These are phyloP conservation scores for Phaonia tiefii DNA, from an alignment of 2,888 invertebrate genomes.

Conservation along the genomic window DNA sequence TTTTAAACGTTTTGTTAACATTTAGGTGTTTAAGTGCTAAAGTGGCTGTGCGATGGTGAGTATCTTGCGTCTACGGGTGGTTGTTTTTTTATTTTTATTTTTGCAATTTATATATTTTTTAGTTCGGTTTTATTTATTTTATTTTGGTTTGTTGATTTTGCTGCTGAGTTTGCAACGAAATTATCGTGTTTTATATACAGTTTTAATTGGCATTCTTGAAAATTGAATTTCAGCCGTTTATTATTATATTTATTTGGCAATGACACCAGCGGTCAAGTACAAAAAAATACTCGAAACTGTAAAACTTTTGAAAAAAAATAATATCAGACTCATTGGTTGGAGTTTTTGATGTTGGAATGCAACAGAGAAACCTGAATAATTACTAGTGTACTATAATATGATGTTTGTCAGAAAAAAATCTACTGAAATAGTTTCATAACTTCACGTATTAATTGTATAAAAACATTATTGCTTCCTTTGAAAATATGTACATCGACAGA, in stretches of 20 bases:
- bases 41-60: conserved; percentile 17
- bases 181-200: conserved; percentile 79
- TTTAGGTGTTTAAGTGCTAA: conserved; percentile 11
- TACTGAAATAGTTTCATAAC: no score
- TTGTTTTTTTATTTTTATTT: conserved; percentile 47
- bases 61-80: conserved; percentile 26
- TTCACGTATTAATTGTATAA: no score
- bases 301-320: no score
- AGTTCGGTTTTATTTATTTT: neutral
- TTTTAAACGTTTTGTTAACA: conserved; percentile 23
- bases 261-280: conserved; percentile 77
- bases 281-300: no score
- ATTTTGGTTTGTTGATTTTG: conserved; percentile 23
- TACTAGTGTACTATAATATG: no score
- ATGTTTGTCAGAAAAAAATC: no score
- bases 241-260: conserved; percentile 74
- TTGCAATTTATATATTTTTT: conserved; percentile 1
- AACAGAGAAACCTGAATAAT: no score
- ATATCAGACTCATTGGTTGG: no score
- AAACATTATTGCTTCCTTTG: no score
- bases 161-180: conserved; percentile 67
- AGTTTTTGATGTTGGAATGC: no score
- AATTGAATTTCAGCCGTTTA: conserved; percentile 70
- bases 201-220: conserved; percentile 79
- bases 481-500: no score